Base-by-base conservation (phyloP, 1,140 invertebrate species). In the Camponotus floridanus region DNA sequence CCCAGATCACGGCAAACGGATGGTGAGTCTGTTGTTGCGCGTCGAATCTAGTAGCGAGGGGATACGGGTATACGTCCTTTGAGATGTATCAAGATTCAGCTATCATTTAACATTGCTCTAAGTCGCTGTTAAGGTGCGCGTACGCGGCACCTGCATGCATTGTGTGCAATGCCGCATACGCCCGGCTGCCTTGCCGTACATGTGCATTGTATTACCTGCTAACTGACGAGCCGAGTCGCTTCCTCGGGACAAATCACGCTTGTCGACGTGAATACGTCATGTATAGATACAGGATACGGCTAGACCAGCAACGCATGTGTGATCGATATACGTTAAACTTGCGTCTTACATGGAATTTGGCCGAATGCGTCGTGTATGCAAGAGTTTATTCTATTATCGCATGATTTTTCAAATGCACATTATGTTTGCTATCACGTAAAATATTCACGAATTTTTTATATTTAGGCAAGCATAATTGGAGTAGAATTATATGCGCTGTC, bases 91-190 rank as follows among this genome's bases (percentile, higher is more conserved):
- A 62, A 59, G 48, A 73, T 76, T 78, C 45, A 55, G 68, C 57
- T 88, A 76, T 45, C 68, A 89, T 89, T 88, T 87, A 87, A 68
- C 86, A 67, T 78, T 65, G 39, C 45, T 76, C 64, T 84, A 57
- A 84, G 55, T 87, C 67, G 65, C 45, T 59, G 70, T 71, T 64
- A 59, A 61, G 59, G 21, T 21, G 57, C 39, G 21, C 8, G 42
- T 39, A 57, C 31, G 31, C 39, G 42, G 18, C 62, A 85, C 31
- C 51, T 31, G 51, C 39, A 61, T 81, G 79, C 79, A 81, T 73
- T 73, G 79, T 73, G 39, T 59, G 67, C 55, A 26, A 45, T 59
- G 45, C 67, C 42, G 79, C 67, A 45, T 59, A 61, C 51, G 51
- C 79, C 51, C 13, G 67, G 36, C 79, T 42, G n/a, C 39, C 48